Conservation (phyloP, 2,888 invertebrate genomes). For the Zygogramma bicolorata region DNA sequence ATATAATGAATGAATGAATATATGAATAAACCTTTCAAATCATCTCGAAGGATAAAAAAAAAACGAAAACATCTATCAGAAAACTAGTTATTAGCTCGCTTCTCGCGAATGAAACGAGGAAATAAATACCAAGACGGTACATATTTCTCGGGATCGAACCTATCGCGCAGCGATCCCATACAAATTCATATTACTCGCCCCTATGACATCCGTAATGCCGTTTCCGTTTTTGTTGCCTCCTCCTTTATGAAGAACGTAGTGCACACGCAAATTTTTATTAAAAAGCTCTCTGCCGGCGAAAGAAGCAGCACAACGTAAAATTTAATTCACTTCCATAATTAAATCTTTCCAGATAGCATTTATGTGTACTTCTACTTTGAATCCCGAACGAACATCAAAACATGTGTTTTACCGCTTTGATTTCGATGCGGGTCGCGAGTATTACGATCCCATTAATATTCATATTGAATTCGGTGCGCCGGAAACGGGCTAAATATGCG, state of each 20-base stretch:
- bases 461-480: conserved; percentile 1
- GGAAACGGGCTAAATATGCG: background rate
- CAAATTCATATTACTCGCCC: conserved; percentile 16
- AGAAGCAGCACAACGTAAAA: conserved; percentile 16
- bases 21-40: too few species aligned
- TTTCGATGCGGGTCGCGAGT: conserved; percentile 18
- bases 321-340: conserved; percentile 18
- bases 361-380: conserved; percentile 16
- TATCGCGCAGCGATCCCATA: background rate
- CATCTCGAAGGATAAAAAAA: background rate
- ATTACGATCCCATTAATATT: conserved; percentile 21
- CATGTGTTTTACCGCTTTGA: conserved; percentile 17
- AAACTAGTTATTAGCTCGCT: background rate
- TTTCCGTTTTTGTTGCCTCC: background rate
- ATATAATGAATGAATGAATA: too few species aligned
- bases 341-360: conserved; percentile 19
- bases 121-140: conserved; percentile 1
- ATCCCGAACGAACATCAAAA: conserved; percentile 19
- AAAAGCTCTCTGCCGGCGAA: conserved; percentile 4
- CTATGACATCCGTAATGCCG: conserved; percentile 8
- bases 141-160: background rate
- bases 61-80: background rate
- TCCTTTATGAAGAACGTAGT: background rate
- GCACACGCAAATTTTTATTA: conserved; percentile 17
- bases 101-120: background rate